Conservation (phyloP, 2,113 vertebrate genomes). For the Pardalotus punctatus region DNA sequence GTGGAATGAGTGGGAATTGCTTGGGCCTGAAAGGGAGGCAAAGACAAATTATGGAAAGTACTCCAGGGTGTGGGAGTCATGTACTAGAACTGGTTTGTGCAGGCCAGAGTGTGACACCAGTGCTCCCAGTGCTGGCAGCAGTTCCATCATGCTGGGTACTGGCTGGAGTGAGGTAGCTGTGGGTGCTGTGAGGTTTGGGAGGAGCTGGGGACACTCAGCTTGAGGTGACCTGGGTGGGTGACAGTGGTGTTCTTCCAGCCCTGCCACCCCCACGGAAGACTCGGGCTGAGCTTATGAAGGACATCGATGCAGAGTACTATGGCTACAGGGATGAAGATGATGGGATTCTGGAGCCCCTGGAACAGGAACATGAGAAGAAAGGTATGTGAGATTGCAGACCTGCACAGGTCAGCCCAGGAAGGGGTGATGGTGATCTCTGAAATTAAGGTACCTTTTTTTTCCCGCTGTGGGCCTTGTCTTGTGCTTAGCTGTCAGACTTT, state of each 20-base stretch:
- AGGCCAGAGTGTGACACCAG: background rate
- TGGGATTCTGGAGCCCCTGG: conserved; percentile 90
- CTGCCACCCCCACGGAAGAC: conserved; percentile 88
- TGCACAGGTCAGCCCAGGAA: background rate
- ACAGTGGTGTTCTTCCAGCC: conserved; percentile 63
- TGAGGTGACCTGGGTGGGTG: background rate
- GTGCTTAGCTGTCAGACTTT: background rate
- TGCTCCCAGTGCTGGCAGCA: background rate
- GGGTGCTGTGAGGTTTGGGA: background rate
- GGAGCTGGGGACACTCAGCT: background rate
- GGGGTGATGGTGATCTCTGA: background rate
- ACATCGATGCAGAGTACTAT: conserved; percentile 94
- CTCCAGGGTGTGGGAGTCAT: background rate
- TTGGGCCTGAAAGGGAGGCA: background rate
- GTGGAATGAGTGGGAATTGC: background rate
- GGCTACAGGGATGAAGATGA: conserved; percentile 96
- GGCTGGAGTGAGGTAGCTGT: background rate
- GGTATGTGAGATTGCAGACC: conserved; percentile 56
- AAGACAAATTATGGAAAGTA: background rate
- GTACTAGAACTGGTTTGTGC: background rate
- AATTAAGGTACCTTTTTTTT: background rate
- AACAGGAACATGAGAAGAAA: conserved; percentile 88
- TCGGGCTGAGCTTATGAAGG: conserved; percentile 94
- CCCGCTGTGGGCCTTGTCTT: accelerated
- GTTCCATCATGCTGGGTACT: background rate